A percentile compares a stretch with the other conserved stretches of the same genome.
Conservation (phyloP, 2,113 vertebrate genomes). For the Dolichallabes microphthalmus region DNA sequence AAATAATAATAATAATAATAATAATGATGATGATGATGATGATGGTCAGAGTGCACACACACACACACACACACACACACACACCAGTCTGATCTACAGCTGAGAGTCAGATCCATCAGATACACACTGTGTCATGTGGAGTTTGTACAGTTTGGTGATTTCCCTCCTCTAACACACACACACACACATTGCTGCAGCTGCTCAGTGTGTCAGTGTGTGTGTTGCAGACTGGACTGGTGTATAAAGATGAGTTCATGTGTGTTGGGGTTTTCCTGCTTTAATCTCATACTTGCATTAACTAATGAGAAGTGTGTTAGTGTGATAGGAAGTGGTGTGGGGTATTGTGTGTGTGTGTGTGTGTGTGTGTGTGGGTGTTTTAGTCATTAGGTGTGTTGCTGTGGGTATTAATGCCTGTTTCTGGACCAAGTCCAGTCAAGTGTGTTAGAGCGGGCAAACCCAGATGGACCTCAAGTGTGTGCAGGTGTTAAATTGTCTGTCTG, state of each 20-base stretch:
- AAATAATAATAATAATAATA: neutral
- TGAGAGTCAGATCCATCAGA: neutral
- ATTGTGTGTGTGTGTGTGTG: neutral
- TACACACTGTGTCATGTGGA: neutral
- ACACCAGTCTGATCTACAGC: neutral
- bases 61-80: neutral
- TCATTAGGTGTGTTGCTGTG: neutral
- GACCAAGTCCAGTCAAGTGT: neutral
- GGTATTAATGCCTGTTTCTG: neutral
- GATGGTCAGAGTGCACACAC: neutral
- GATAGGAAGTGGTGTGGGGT: neutral
- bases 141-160: slow-evolving; percentile 8
- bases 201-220: neutral
- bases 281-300: neutral
- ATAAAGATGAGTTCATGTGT: neutral
- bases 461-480: neutral
- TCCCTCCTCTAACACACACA: neutral
- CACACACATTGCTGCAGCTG: neutral
- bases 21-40: neutral
- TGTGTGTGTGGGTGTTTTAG: neutral
- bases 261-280: neutral
- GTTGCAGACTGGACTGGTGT: neutral
- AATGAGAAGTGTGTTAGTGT: neutral
- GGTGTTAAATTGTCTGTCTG: too few species aligned
- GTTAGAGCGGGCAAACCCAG: neutral